Base-by-base conservation (phyloP, 2,888 invertebrate genomes). In the Autographa pulchrina region DNA sequence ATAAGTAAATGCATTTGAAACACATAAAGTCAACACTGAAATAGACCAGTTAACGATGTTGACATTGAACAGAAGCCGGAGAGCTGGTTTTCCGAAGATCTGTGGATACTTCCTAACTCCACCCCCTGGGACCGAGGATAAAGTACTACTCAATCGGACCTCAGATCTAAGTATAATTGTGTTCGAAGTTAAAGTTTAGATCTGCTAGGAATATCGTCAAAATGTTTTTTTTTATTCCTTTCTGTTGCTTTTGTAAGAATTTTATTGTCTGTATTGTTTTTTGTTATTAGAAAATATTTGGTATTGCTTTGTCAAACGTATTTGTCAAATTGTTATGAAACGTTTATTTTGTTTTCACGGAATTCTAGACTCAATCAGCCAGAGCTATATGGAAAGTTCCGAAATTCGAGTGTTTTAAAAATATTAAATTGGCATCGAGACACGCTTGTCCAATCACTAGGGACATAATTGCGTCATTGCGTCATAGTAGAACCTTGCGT, bases 101-200 rank as follows among this genome's bases (percentile, higher is more conserved):
- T 38, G 66, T 59, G 72, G 64, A 64, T 13, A 77, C 64, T 77
- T 59, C 43, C 78, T 38, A 62, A 80, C 62, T 75, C 68, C 41
- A 58, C 38, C 48, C 62, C 78, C 31, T 9, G 71, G 43, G 82
- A 70, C 38, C 9, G 41, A 41, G 67, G 66, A 72, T 81, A 74
- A 84, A 84, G 69, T 81, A 81, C 72, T 72, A 78, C 72, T 62
- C 59, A 65, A 70, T 70, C 66, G 68, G 74, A 78, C 62, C 66
- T 72, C 84, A 62, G 60, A 64, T 77, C 70, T 66, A 62, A 67
- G 54, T 62, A 81, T 80, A 77, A 81, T 83, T 77, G 77, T 70
- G 80, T 83, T 74, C 62, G 58, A 68, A 72, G 66, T 72, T 83
- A 60, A 74, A 74, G 65, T 68, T 67, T 61, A 56, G 41, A 43